Percentiles rank a stretch among this genome's conserved stretches.
Conservation (phyloP, 2,113 vertebrate genomes). For the Eidolon helvum region DNA sequence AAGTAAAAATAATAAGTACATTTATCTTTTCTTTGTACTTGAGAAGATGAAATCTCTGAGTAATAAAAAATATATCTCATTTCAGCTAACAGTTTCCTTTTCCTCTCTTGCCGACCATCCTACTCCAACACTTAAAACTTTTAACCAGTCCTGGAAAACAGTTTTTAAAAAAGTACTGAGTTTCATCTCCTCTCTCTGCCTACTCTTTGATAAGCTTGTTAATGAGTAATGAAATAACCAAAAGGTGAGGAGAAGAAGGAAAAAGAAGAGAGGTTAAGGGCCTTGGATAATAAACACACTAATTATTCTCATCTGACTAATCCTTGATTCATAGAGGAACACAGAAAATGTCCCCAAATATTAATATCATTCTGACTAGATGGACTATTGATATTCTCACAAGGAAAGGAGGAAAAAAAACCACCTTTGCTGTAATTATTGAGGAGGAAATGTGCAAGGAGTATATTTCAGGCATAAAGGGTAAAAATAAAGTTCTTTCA, state of each 20-base stretch:
- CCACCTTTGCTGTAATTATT: neutral
- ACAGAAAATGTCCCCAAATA: slow-evolving; percentile 49
- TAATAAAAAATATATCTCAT: neutral
- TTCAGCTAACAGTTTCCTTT: neutral
- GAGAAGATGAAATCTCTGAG: neutral
- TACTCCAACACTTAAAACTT: neutral
- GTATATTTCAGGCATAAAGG: neutral
- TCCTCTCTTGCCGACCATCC: neutral
- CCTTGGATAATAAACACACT: slow-evolving; percentile 29
- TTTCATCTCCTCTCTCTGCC: slow-evolving; percentile 30
- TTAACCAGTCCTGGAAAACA: slow-evolving; percentile 26
- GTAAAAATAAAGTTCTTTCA: neutral
- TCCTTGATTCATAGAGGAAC: slow-evolving; percentile 41
- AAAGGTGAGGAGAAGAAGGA: slow-evolving; percentile 39
- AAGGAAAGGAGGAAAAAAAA: neutral
- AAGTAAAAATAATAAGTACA: neutral
- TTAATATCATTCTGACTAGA: slow-evolving; percentile 23
- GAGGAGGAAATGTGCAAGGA: neutral
- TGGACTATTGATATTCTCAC: slow-evolving; percentile 29
- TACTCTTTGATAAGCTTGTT: slow-evolving; percentile 43
- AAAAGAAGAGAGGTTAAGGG: slow-evolving; percentile 27
- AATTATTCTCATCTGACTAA: slow-evolving; percentile 65
- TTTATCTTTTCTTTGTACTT: neutral
- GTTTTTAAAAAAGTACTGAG: neutral
- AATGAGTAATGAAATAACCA: slow-evolving; percentile 30